Evolutionary conservation across 2,888 invertebrate genomes (phyloP).

Genomic region (Nematopogon swammerdamellus): DNA sequence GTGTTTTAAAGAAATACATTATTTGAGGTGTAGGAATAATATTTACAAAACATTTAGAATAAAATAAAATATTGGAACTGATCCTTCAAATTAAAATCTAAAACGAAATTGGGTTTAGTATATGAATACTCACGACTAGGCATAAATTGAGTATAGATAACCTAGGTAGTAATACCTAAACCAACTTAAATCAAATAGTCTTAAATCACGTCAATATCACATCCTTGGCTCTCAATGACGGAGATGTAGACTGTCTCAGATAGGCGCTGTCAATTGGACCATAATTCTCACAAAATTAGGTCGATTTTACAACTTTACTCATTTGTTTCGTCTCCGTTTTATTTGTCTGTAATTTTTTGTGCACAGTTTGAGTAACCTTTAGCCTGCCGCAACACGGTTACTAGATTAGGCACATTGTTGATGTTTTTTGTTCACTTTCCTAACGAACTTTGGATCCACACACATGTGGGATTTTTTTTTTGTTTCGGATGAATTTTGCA

Average conservation of each 20-base stretch:
- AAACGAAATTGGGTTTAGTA: too few relatives aligned
- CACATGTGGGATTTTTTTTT: neutral
- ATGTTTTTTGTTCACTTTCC: slow-evolving; percentile 29
- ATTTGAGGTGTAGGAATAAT: too few relatives aligned
- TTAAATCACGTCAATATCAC: neutral
- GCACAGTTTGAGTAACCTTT: slow-evolving; percentile 52
- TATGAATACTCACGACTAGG: too few relatives aligned
- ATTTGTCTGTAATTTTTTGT: slow-evolving; percentile 44
- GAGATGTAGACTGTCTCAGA: neutral
- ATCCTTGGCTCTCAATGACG: neutral
- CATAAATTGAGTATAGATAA: too few relatives aligned
- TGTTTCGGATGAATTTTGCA: neutral
- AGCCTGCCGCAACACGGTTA: slow-evolving; percentile 53
- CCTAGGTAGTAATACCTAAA: too few relatives aligned
- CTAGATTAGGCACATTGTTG: slow-evolving; percentile 57
- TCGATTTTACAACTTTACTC: neutral
- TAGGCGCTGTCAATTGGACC: neutral
- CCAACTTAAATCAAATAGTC: too few relatives aligned
- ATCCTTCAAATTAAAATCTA: too few relatives aligned
- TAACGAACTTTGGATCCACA: neutral
- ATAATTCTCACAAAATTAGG: neutral
- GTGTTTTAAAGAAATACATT: too few relatives aligned
- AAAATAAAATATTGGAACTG: too few relatives aligned
- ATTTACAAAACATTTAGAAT: too few relatives aligned
- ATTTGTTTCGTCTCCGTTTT: neutral